phyloP scores from a whole-genome alignment of 2,113 vertebrate genomes.

The Nipponia nippon region DNA sequence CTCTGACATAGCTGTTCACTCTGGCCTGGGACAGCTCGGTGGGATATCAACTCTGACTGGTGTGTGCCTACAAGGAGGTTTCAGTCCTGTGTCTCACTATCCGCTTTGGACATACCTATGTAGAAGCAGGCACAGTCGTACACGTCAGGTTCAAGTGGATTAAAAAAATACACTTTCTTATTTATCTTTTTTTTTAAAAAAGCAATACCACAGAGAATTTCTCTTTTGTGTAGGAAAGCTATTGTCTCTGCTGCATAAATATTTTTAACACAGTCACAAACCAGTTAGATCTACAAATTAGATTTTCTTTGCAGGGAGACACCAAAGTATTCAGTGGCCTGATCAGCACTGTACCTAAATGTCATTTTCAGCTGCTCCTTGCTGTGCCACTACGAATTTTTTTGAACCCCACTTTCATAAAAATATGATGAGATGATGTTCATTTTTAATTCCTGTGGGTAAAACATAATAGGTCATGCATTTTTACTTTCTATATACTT shows the following conservation, averaged over 20 bases:
- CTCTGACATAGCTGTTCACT: neutral
- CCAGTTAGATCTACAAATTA: neutral
- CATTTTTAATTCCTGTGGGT: neutral
- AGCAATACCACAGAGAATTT: neutral
- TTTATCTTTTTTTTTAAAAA: neutral
- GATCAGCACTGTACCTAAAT: neutral
- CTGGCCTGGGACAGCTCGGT: neutral
- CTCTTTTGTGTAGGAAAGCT: neutral
- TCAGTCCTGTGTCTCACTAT: neutral
- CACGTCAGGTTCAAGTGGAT: neutral
- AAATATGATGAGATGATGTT: neutral
- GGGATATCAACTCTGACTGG: neutral
- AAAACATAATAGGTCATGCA: neutral
- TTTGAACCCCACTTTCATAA: neutral
- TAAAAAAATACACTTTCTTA: neutral
- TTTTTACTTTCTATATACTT: neutral
- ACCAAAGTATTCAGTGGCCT: neutral
- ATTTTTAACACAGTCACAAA: neutral
- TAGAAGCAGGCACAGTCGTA: neutral
- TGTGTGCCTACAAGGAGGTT: neutral
- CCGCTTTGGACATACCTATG: fast-evolving
- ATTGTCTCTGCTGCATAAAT: neutral
- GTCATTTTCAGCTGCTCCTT: neutral
- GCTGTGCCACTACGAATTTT: neutral
- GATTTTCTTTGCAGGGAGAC: neutral